A percentile compares a stretch with the other conserved stretches of the same genome.
phyloP scores from a whole-genome alignment of 1,140 invertebrate species.

The Lysiphlebus fabarum region DNA sequence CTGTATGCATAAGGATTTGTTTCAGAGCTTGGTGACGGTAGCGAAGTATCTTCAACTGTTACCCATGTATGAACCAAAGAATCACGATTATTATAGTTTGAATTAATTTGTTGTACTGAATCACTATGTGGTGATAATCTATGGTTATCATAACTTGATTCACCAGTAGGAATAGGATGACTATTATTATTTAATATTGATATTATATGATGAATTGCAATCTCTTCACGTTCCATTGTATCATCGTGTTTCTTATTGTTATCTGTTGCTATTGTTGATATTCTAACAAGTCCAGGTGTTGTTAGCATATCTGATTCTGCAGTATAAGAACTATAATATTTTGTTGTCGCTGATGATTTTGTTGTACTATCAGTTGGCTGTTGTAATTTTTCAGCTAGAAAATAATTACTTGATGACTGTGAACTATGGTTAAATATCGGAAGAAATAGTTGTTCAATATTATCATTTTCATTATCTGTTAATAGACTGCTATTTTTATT shows the following conservation, averaged over 20 bases:
- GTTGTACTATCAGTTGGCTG: not conserved
- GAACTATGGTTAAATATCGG: slow-evolving; percentile 27
- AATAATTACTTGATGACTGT: not conserved
- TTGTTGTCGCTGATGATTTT: slow-evolving; percentile 11
- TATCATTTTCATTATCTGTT: slow-evolving; percentile 54
- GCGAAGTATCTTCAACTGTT: slow-evolving; percentile 48
- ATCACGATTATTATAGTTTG: slow-evolving; percentile 23
- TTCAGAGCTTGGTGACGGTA: slow-evolving; percentile 34
- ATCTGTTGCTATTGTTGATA: slow-evolving; percentile 57
- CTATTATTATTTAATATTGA: slow-evolving; percentile 62
- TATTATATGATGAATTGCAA: slow-evolving; percentile 60
- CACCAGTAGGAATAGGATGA: slow-evolving; percentile 7
- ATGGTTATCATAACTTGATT: not conserved
- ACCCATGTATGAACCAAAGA: slow-evolving; percentile 56
- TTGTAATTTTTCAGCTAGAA: not conserved
- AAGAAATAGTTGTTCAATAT: slow-evolving; percentile 59
- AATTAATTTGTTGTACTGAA: slow-evolving; percentile 19
- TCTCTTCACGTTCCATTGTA: slow-evolving; percentile 45
- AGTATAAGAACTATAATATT: slow-evolving; percentile 11
- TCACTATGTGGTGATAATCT: not conserved
- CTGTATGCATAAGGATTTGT: slow-evolving; percentile 44
- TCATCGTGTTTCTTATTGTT: slow-evolving; percentile 46
- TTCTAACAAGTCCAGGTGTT: slow-evolving; percentile 46
- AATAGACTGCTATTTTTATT: slow-evolving; percentile 60
- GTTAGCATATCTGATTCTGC: not conserved